These are phyloP conservation scores for Archivesica marissinica DNA, from an alignment of 1,140 invertebrate species.

Conservation along the genomic window DNA sequence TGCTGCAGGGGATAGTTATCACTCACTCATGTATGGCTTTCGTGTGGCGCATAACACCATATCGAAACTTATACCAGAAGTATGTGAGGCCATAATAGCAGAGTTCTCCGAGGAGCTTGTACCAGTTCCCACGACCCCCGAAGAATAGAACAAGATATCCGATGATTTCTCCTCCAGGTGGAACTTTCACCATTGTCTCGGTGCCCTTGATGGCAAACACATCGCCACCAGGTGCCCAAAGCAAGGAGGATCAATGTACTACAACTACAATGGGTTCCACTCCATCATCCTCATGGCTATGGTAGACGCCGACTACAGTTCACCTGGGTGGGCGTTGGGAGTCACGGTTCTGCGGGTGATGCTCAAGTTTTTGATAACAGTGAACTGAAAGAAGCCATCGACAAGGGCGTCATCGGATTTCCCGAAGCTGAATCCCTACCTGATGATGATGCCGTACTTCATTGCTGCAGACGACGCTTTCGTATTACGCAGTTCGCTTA, in stretches of 20 bases:
- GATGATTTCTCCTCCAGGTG: conserved; percentile 35
- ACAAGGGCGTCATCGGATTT: conserved; percentile 62
- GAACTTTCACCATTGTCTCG: conserved; percentile 44
- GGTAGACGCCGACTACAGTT: conserved; percentile 51
- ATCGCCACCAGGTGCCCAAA: no score
- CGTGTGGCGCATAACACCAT: conserved; percentile 56
- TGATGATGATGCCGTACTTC: conserved; percentile 54
- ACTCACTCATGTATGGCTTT: conserved; percentile 40
- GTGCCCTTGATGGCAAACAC: conserved; percentile 57
- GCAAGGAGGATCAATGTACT: conserved; percentile 46
- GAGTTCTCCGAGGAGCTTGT: conserved; percentile 31
- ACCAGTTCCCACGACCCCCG: not conserved
- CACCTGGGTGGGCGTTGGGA: conserved; percentile 50
- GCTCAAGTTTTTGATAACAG: conserved; percentile 40
- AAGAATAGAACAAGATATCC: conserved; percentile 25
- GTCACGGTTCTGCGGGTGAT: conserved; percentile 57
- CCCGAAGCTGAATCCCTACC: conserved; percentile 60
- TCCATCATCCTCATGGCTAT: conserved; percentile 52
- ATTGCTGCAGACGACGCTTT: conserved; percentile 75
- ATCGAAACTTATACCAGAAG: conserved; percentile 43
- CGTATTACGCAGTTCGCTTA: conserved; percentile 60
- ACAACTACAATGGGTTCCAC: conserved; percentile 61
- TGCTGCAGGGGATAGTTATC: conserved; percentile 57
- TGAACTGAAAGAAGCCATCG: conserved; percentile 55
- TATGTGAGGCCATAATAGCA: conserved; percentile 55